Evolutionary conservation across 2,888 invertebrate species (phyloP).

Genomic region (Drosophila affinis): DNA sequence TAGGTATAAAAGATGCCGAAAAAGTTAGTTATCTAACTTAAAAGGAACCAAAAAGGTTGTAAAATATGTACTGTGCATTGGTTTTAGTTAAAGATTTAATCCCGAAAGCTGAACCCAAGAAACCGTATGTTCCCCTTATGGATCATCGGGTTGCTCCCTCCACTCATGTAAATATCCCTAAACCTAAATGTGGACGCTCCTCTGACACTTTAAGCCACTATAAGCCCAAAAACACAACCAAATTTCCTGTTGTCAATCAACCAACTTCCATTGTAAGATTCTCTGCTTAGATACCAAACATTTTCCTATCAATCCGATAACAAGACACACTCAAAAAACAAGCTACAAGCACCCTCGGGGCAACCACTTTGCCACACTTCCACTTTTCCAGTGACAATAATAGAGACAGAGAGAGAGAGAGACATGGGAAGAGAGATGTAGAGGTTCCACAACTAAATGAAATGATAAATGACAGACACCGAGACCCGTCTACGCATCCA

Average conservation of each 20-base stretch:
- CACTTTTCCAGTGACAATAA: conserved; percentile 25
- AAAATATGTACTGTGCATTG: too few relatives aligned
- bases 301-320: conserved; percentile 26
- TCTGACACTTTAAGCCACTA: not conserved
- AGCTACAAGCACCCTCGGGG: conserved; percentile 5
- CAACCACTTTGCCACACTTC: conserved; percentile 34
- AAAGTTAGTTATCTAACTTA: too few relatives aligned
- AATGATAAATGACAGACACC: conserved; percentile 73
- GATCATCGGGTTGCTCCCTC: not conserved
- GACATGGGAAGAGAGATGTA: not conserved
- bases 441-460: conserved; percentile 38
- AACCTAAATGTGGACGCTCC: not conserved
- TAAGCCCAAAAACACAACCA: not conserved
- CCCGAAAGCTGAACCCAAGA: not conserved
- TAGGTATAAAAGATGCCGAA: too few relatives aligned
- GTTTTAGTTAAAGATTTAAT: too few relatives aligned
- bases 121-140: not conserved
- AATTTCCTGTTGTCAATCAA: conserved; percentile 3
- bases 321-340: conserved; percentile 21
- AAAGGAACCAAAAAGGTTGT: too few relatives aligned
- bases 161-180: not conserved
- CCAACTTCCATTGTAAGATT: not conserved
- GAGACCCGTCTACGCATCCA: conserved; percentile 29
- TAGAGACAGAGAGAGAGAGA: conserved; percentile 15
- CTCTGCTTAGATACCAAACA: conserved; percentile 4